These are phyloP conservation scores for Ceratina australensis DNA, from an alignment of 1,140 invertebrate genomes.

Conservation along the genomic window DNA sequence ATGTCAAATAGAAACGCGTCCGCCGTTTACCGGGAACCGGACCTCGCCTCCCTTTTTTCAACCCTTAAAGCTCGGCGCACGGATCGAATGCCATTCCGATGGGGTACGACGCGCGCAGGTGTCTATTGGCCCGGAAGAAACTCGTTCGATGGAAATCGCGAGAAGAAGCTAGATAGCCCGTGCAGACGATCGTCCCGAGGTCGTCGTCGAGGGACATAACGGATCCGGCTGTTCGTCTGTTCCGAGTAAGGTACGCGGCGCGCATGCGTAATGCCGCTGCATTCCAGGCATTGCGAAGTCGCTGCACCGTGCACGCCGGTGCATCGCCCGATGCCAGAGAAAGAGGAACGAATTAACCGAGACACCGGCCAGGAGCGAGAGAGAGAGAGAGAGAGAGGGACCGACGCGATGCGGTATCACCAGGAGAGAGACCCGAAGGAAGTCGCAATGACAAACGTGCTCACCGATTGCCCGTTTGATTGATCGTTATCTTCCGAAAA, in stretches of 20 bases:
- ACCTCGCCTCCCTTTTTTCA: no score
- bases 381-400: slow-evolving; percentile 26
- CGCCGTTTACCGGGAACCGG: not conserved
- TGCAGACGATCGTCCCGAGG: slow-evolving; percentile 63
- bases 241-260: slow-evolving; percentile 76
- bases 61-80: not conserved
- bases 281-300: slow-evolving; percentile 76
- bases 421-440: not conserved
- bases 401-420: not conserved
- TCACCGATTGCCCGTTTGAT: slow-evolving; percentile 25
- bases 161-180: slow-evolving; percentile 40
- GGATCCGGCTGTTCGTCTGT: slow-evolving; percentile 70
- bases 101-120: slow-evolving; percentile 43
- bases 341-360: slow-evolving; percentile 41
- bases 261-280: slow-evolving; percentile 78
- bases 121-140: slow-evolving; percentile 14
- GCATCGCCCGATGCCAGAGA: slow-evolving; percentile 61
- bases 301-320: slow-evolving; percentile 67
- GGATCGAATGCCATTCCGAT: not conserved
- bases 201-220: slow-evolving; percentile 71
- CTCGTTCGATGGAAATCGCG: not conserved
- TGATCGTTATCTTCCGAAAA: not conserved
- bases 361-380: slow-evolving; percentile 25
- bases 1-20: slow-evolving; percentile 13
- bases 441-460: slow-evolving; percentile 43